Evolutionary conservation across 2,797 vertebrate species (phyloP).

Genomic region (Sebastes cheni): DNA sequence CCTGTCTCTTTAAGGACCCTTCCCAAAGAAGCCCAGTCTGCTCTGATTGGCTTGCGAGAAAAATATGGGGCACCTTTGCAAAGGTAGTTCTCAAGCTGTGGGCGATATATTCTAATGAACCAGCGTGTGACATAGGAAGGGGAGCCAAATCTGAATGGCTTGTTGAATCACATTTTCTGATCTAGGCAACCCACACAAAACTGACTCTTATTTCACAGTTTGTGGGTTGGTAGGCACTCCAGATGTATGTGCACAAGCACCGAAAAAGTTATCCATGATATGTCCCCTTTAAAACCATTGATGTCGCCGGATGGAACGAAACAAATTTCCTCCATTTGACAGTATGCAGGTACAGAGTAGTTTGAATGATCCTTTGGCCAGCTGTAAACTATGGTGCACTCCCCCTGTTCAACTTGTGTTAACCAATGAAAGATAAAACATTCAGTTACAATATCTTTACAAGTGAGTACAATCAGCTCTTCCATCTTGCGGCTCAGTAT

Average conservation of each 20-base stretch:
- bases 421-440: background rate
- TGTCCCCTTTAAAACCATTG: constrained; percentile 5
- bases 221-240: background rate
- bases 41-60: too few species aligned
- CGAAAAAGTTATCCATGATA: too few species aligned
- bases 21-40: too few species aligned
- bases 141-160: too few species aligned
- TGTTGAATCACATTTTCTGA: too few species aligned
- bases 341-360: background rate
- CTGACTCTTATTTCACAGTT: background rate
- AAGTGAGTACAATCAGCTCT: background rate
- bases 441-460: background rate
- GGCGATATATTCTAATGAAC: too few species aligned
- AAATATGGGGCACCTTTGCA: too few species aligned
- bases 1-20: too few species aligned
- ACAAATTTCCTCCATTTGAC: constrained; percentile 28
- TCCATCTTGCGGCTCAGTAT: constrained; percentile 39
- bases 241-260: too few species aligned
- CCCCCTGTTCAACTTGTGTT: background rate
- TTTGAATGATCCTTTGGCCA: background rate
- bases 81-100: too few species aligned
- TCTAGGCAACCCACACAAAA: too few species aligned
- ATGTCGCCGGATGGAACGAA: constrained; percentile 43
- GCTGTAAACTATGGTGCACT: constrained; percentile 1
- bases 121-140: too few species aligned